Conservation (phyloP, 2,797 vertebrate species). For the Danionella dracula region DNA sequence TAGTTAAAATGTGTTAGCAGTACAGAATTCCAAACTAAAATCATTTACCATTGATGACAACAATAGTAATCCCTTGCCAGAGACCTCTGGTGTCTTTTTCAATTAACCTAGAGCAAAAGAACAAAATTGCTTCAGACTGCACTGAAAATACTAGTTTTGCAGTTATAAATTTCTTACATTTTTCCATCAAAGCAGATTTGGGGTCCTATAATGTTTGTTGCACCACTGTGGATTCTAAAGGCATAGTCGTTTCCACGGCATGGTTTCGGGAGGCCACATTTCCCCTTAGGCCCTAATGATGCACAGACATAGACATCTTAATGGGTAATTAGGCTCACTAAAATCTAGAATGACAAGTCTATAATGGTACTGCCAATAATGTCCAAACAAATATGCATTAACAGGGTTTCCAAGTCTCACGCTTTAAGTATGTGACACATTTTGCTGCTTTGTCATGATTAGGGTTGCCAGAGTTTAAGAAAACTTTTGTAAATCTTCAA, state of each 20-base stretch:
- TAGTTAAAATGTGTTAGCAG: no score
- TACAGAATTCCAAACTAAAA: no score
- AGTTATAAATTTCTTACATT: constrained; percentile 61
- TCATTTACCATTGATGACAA: constrained; percentile 76
- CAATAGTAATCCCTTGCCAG: constrained; percentile 79
- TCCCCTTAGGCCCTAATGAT: neutral
- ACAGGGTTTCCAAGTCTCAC: no score
- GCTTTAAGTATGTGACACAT: no score
- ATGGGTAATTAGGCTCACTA: no score
- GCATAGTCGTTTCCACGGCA: constrained; percentile 78
- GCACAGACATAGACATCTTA: neutral
- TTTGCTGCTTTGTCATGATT: no score
- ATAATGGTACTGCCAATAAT: no score
- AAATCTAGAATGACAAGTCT: no score
- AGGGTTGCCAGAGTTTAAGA: no score
- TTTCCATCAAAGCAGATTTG: constrained; percentile 83
- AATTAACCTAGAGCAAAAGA: constrained; percentile 70
- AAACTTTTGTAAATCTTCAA: no score
- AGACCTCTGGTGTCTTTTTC: constrained; percentile 73
- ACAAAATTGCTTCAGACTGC: neutral
- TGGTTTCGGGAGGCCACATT: constrained; percentile 62
- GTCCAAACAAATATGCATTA: no score
- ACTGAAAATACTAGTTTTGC: no score
- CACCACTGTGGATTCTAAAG: constrained; percentile 83
- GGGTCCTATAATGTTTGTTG: constrained; percentile 76